These are phyloP conservation scores for Chlamydotis undulata DNA, from an alignment of 2,113 vertebrate species.

Conservation along the genomic window DNA sequence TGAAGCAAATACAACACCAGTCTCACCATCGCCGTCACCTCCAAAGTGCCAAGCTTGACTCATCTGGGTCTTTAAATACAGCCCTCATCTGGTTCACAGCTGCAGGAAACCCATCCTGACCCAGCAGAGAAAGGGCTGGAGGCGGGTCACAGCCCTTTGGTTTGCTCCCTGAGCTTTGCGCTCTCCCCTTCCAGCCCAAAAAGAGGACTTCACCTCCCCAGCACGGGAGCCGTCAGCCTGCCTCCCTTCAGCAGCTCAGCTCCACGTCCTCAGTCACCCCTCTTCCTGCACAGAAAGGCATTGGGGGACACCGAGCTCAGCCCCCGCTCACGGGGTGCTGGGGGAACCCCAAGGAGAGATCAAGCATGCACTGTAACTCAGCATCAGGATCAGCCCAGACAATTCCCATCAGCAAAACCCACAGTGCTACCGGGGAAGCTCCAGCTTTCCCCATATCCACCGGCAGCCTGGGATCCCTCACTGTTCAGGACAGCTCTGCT, in stretches of 20 bases:
- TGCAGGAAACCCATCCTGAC: neutral
- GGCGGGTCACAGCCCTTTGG: neutral
- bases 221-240: neutral
- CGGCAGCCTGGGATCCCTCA: neutral
- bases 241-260: neutral
- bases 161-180: neutral
- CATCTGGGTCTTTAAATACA: slow-evolving; percentile 7
- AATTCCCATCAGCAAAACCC: neutral
- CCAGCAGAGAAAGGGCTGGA: neutral
- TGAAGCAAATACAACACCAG: neutral
- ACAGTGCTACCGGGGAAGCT: neutral
- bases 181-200: neutral
- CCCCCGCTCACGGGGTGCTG: neutral
- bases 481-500: neutral
- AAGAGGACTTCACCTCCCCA: neutral
- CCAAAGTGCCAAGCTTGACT: neutral
- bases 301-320: neutral
- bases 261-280: neutral
- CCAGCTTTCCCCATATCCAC: neutral
- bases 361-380: neutral
- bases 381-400: neutral
- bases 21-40: neutral
- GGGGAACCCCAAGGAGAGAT: neutral
- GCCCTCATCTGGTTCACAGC: neutral
- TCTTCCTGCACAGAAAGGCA: neutral